Percentiles rank a stretch among this genome's conserved stretches.
These are phyloP conservation scores for Bombus cullumanus DNA, from an alignment of 1,140 invertebrate genomes.

Conservation along the genomic window DNA sequence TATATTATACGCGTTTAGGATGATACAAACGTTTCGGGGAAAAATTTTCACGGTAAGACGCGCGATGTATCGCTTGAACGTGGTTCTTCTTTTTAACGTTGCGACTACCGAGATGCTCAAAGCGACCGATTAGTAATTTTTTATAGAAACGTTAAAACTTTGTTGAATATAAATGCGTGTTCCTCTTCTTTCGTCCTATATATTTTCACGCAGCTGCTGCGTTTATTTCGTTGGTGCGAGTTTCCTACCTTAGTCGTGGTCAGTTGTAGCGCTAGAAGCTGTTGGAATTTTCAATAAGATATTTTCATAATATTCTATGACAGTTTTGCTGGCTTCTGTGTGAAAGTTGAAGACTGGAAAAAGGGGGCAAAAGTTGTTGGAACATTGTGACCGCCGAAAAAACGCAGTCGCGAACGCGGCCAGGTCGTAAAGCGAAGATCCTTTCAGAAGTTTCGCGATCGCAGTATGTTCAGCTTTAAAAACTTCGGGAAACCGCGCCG, in stretches of 20 bases:
- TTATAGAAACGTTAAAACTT: not conserved
- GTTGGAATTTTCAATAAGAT: not conserved
- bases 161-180: not conserved
- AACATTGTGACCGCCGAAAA: not conserved
- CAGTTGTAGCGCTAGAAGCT: not conserved
- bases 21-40: not conserved
- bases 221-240: not conserved
- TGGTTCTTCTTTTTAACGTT: too few relatives aligned
- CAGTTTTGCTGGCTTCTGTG: not conserved
- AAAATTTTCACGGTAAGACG: too few relatives aligned
- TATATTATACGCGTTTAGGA: not conserved
- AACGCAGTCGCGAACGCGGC: slow-evolving; percentile 2
- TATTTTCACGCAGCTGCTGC: not conserved
- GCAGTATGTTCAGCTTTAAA: slow-evolving; percentile 48
- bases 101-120: too few relatives aligned
- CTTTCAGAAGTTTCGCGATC: slow-evolving; percentile 51
- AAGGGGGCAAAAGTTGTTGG: not conserved
- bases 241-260: not conserved
- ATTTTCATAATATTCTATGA: not conserved
- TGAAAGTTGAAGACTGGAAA: not conserved
- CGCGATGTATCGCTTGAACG: too few relatives aligned
- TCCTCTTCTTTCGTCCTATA: not conserved
- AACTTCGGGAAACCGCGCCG: slow-evolving; percentile 25
- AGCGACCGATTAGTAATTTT: not conserved
- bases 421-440: slow-evolving; percentile 36